Evolutionary conservation across 2,797 vertebrate genomes (phyloP).

Genomic region (Falco concolor): DNA sequence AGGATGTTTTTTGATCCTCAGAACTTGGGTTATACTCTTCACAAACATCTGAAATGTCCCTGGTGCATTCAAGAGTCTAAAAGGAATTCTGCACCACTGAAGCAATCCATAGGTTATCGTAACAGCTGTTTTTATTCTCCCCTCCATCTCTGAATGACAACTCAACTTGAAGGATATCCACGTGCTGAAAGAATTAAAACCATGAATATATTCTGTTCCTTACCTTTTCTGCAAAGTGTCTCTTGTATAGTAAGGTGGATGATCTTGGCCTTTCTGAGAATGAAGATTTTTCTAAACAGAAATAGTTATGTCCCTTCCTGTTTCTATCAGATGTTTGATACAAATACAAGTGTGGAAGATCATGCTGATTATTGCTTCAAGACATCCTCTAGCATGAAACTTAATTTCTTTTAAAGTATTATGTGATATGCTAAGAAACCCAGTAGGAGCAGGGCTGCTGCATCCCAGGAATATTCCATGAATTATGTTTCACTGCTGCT

Average conservation of each 20-base stretch:
- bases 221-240: neutral
- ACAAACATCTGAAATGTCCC: neutral
- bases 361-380: neutral
- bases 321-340: neutral
- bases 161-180: neutral
- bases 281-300: neutral
- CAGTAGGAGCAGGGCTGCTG: neutral
- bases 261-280: neutral
- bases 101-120: slow-evolving; percentile 15
- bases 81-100: neutral
- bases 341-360: neutral
- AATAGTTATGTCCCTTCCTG: neutral
- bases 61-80: neutral
- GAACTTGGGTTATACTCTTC: neutral
- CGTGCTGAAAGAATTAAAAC: neutral
- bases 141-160: neutral
- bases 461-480: neutral
- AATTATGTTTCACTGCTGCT: neutral
- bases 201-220: neutral
- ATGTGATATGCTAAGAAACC: neutral
- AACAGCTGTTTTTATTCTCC: neutral
- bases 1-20: slow-evolving; percentile 2
- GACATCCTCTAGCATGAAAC: neutral
- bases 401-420: neutral
- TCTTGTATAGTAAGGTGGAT: neutral